These are phyloP conservation scores for Megalurothrips usitatus DNA, from an alignment of 2,888 invertebrate genomes.

Conservation along the genomic window DNA sequence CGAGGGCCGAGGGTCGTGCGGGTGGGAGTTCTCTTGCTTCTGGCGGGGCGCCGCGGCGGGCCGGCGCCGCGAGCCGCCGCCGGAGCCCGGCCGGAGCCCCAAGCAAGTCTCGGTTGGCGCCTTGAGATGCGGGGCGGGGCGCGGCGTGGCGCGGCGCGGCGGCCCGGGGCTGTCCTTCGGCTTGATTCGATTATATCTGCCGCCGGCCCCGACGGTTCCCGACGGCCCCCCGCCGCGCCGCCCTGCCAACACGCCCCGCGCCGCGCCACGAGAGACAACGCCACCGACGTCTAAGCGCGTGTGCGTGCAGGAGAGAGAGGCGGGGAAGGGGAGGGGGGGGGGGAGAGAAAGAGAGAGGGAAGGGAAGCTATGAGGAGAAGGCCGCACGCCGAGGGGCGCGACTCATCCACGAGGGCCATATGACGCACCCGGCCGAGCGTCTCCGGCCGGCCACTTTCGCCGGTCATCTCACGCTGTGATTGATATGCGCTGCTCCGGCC, in stretches of 20 bases:
- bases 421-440: too few species aligned
- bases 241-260: neutral
- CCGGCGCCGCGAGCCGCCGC: neutral
- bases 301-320: neutral
- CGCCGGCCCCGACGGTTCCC: neutral
- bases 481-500: too few species aligned
- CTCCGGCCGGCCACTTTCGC: too few species aligned
- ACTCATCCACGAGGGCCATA: too few species aligned
- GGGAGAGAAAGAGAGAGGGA: neutral
- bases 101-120: neutral
- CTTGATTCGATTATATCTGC: constrained; percentile 18
- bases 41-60: neutral
- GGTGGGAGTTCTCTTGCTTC: neutral
- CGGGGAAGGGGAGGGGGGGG: neutral
- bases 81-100: neutral
- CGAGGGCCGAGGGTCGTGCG: too few species aligned
- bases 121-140: neutral
- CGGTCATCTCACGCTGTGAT: too few species aligned
- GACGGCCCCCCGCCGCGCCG: neutral
- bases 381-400: too few species aligned
- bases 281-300: neutral
- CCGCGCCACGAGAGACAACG: neutral
- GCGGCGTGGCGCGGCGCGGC: neutral
- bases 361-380: too few species aligned
- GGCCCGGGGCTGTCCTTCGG: neutral